Evolutionary conservation across 1,140 invertebrate species (phyloP), one percentile per base, ranked within the genome.

Genomic region (Semibalanus balanoides): DNA sequence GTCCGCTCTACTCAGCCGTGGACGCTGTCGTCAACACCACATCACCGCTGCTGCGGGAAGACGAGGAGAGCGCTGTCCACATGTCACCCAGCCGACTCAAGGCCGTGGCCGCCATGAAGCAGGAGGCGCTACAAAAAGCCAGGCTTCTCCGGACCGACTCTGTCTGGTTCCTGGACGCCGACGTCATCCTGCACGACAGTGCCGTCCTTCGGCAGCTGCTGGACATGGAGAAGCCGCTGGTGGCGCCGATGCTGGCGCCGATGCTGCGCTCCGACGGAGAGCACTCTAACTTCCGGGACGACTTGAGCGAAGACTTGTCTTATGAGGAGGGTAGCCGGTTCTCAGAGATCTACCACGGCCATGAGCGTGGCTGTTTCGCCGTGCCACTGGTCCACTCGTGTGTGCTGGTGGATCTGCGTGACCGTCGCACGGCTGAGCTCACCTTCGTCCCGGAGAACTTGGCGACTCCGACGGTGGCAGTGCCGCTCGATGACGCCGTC

Each of bases 201-300:
- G 82, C 89, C 30, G 89, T 91, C 0, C 82, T 98, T 0, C 85
- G 86, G 72, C 79, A 87, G 69, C 83, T 98, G 0, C 88, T 95
- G 19, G 79, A 79, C 51, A 82, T 85, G 70, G 78, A 84, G 74
- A 85, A 84, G 82, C 83, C 82, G 25, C 83, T 94, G 30, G 87
- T 91, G 3, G 91, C 94, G 0, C 96, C 96, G 27, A 90, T 97
- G 89, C 83, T 91, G 3, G 91, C 94, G 0, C 96, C 96, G 27
- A 90, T 97, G 89, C 83, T 98, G 11, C 87, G 89, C 77, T 93
- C 94, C 0, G 90, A 94, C 81, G 90, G 92, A 29, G 35, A 93
- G 40, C 98, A 97, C 84, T 95, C 94, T 28, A 98, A 98, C 83
- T 98, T 95, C 84, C 98, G 96, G 96, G 90, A 92, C 80, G 95